Evolutionary conservation across 2,888 invertebrate genomes (phyloP).

Genomic region (Marasmarcha lunaedactyla): DNA sequence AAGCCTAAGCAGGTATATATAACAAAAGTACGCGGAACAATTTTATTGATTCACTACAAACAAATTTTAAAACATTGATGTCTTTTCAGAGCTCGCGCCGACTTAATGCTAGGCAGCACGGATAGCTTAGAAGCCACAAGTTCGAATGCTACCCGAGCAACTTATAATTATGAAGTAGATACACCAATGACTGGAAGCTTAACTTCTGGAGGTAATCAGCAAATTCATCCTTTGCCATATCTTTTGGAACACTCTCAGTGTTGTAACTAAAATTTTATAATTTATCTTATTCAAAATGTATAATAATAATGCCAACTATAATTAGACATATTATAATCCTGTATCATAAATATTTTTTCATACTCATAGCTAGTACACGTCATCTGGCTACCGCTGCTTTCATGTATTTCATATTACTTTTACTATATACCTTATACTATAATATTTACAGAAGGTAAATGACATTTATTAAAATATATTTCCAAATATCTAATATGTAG

Average conservation of each 20-base stretch:
- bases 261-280: no score
- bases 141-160: constrained; percentile 84
- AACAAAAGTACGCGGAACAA: not conserved
- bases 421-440: no score
- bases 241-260: not conserved
- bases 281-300: no score
- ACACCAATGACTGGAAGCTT: constrained; percentile 89
- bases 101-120: constrained; percentile 74
- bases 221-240: not conserved
- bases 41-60: not conserved
- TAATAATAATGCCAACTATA: no score
- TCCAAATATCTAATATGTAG: no score
- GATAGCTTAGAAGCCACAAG: constrained; percentile 83
- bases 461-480: no score
- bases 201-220: constrained; percentile 73
- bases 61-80: not conserved
- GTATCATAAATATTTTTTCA: no score
- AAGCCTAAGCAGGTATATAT: constrained; percentile 54
- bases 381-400: no score
- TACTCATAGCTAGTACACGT: no score
- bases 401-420: no score
- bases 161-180: constrained; percentile 86
- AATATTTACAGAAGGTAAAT: no score
- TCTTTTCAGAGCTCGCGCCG: constrained; percentile 46
- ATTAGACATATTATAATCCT: no score